Evolutionary conservation across 2,888 invertebrate species (phyloP).

Genomic region (Drosophila longiperda): DNA sequence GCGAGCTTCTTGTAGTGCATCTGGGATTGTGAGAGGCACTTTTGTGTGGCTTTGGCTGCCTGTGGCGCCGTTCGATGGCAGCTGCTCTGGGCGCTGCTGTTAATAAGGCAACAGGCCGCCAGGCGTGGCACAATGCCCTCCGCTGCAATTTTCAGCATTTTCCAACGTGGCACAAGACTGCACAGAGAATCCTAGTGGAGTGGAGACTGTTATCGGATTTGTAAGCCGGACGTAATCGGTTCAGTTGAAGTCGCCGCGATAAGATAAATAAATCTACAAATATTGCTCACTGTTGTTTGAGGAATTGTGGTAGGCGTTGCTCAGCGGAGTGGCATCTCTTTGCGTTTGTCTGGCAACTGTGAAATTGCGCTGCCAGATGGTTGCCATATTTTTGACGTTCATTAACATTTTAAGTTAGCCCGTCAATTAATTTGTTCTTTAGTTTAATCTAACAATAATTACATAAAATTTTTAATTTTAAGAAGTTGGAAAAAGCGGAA

Average conservation of each 20-base stretch:
- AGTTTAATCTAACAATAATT: background rate
- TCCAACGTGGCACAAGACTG: conserved; percentile 2
- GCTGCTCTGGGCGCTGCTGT: conserved; percentile 65
- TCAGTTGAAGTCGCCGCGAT: conserved; percentile 16
- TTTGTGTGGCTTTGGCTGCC: conserved; percentile 69
- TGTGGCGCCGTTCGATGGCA: conserved; percentile 70
- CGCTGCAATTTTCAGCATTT: conserved; percentile 80
- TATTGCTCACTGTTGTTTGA: conserved; percentile 14
- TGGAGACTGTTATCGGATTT: background rate
- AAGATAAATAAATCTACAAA: conserved; percentile 31
- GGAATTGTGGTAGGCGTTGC: background rate
- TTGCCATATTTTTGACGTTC: background rate
- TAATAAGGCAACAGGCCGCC: conserved; percentile 64
- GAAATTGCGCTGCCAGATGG: conserved; percentile 22
- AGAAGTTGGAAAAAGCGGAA: background rate
- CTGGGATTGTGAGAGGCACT: conserved; percentile 80
- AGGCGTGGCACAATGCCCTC: conserved; percentile 75
- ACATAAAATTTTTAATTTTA: background rate
- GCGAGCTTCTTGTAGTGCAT: conserved; percentile 82
- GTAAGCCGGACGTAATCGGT: conserved; percentile 15
- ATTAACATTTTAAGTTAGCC: background rate
- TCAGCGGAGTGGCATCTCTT: conserved; percentile 5
- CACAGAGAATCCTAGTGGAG: background rate
- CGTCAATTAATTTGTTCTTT: background rate
- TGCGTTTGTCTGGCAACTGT: conserved; percentile 17